Base-by-base conservation (phyloP, 2,113 vertebrate genomes). In the Chroicocephalus ridibundus region DNA sequence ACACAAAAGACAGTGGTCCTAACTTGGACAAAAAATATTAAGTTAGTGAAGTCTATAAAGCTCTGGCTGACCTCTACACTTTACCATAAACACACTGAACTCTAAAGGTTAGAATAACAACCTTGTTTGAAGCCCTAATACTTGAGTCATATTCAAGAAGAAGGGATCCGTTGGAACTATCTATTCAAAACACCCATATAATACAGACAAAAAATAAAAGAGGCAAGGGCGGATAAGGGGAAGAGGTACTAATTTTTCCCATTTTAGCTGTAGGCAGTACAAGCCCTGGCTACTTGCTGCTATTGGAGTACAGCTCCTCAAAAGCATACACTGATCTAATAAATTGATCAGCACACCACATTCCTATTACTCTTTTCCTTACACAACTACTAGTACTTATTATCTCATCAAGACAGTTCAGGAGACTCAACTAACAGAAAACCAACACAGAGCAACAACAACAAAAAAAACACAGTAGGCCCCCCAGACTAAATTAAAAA, bases 71-170 rank as follows among this genome's bases (percentile, higher is more conserved):
- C 70, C 61, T 87, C 84, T 79, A 85, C 20, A 68, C 47, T 96
- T 85, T 46, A 93, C 61, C 61, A 79, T 52, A 87, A 94, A 96
- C 44, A 89, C 47, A 80, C 14, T 54, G 46, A 95, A 85, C 54
- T 94, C 65, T 72, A 89, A 96, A 91, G 81, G 83, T 91, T 88
- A 95, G 65, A 94, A 54, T 26, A 94, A 96, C 65, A 88, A 75
- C 19, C 74, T 90, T 68, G 32, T 77, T 47, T 58, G 44, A 93
- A 88, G 69, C 77, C 49, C 27, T 58, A 21, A 84, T 64, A 81
- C 40, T 81, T 57, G 29, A 94, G 66, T 66, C 83, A 86, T 38
- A 86, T 6, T 92, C 55, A 91, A 86, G 83, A 91, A 70, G 54
- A 95, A 94, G 61, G 51, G 36, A 91, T 54, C 36, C 57, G 94